Conservation (phyloP, 2,113 vertebrate genomes). For the Cavia aperea region DNA sequence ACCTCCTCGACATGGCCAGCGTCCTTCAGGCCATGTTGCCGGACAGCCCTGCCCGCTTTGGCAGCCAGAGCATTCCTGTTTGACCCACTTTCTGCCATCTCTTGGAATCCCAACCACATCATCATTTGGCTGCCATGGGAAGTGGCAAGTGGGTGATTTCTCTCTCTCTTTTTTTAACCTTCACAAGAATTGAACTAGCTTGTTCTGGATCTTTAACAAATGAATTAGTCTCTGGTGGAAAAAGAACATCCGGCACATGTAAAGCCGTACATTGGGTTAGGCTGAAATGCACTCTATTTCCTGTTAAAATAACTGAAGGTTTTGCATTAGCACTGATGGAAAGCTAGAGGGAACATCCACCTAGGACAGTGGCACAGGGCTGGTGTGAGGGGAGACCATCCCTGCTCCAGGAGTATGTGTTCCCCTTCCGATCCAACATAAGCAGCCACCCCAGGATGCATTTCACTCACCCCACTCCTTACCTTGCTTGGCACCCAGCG, state of each 20-base stretch:
- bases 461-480: background rate
- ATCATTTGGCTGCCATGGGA: background rate
- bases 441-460: background rate
- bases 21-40: background rate
- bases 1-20: background rate
- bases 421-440: background rate
- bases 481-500: background rate
- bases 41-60: background rate
- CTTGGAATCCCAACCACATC: background rate
- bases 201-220: background rate
- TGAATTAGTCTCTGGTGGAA: background rate
- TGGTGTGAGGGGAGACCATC: background rate
- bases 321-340: background rate
- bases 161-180: background rate
- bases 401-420: background rate
- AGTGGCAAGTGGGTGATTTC: background rate
- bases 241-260: background rate
- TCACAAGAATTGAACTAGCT: background rate
- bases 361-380: background rate
- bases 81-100: background rate
- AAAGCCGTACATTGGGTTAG: background rate
- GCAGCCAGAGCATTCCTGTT: background rate
- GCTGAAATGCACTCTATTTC: background rate
- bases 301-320: background rate
- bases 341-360: background rate